Conservation (phyloP, 1,140 invertebrate genomes). For the Maniola jurtina region DNA sequence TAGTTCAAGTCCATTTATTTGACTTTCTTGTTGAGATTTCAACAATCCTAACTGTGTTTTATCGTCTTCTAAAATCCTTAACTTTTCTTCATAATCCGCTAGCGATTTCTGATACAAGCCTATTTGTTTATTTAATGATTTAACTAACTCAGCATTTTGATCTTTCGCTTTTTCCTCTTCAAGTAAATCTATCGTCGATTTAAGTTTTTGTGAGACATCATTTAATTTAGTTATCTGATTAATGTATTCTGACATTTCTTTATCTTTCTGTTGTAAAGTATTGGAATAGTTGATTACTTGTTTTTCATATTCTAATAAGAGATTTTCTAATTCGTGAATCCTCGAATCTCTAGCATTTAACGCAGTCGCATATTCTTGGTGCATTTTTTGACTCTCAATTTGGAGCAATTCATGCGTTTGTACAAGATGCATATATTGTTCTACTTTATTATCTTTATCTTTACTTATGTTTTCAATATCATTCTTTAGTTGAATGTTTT, state of each 20-base stretch:
- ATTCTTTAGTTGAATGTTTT: slow-evolving; percentile 60
- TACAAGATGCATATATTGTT: slow-evolving; percentile 45
- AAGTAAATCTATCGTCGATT: slow-evolving; percentile 72
- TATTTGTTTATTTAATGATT: slow-evolving; percentile 73
- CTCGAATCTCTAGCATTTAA: slow-evolving; percentile 52
- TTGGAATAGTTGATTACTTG: slow-evolving; percentile 62
- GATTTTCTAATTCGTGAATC: slow-evolving; percentile 63
- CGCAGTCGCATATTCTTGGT: slow-evolving; percentile 55
- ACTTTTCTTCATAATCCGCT: slow-evolving; percentile 65
- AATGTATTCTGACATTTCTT: slow-evolving; percentile 70
- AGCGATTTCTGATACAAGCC: slow-evolving; percentile 70
- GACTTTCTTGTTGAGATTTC: slow-evolving; percentile 56
- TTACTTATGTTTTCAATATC: slow-evolving; percentile 59
- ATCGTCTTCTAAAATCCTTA: slow-evolving; percentile 62
- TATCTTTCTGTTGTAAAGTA: slow-evolving; percentile 71
- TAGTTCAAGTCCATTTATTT: slow-evolving; percentile 46
- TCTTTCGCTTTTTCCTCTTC: slow-evolving; percentile 72
- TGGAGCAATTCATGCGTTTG: slow-evolving; percentile 45
- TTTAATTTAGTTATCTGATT: slow-evolving; percentile 78
- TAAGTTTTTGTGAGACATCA: slow-evolving; percentile 70
- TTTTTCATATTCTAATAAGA: slow-evolving; percentile 66
- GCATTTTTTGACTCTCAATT: slow-evolving; percentile 61
- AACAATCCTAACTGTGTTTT: slow-evolving; percentile 55
- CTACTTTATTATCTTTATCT: slow-evolving; percentile 52
- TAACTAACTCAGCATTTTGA: slow-evolving; percentile 64